Evolutionary conservation across 1,140 invertebrate species (phyloP), one percentile per base, ranked within the genome.

Genomic region (Piezodorus guildinii): DNA sequence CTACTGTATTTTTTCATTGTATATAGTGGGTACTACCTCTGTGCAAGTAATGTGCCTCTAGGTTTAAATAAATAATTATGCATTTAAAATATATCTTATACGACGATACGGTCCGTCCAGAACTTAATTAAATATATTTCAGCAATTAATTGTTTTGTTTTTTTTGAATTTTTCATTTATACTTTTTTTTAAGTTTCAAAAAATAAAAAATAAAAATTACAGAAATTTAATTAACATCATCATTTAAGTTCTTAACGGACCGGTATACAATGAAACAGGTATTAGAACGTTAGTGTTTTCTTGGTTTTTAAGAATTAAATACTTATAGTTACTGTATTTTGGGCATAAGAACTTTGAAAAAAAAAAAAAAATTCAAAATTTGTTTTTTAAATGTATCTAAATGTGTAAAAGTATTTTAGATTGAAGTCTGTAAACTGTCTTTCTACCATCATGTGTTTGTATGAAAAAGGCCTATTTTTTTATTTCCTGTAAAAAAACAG

Each of bases 11-110:
- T 60, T 60, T 60, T 60, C 58, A 60, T 52, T 62, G 62, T 62
- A 62, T 12, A 62, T 62, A 52, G 62, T 52, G 46, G 62, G 62
- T 62, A 62, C 62, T 62, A 62, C 62, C 62, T 62, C 62, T 62
- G 43, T 39, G 34, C 58, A 62, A 62, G 45, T 62, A 34, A 62
- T 21, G 62, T 62, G 62, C 62, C 62, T 62, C 25, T 60, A 60
- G 58, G 30, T 43, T 60, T 21, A 39, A 60, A 60, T 23, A 39
- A 60, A 39, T 60, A 60, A 60, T 60, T 43, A 60, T 60, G 58
- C 39, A 60, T 60, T 60, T 60, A 60, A n/a, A 43, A 27, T 43
- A n/a, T 60, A 34, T 60, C 39, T 43, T 60, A 62, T 62, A 62
- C 17, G 30, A 62, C 23, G 19, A 62, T 8, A 30, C 45, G 62